Conservation (phyloP, 2,113 vertebrate genomes). For the Heterotis niloticus region DNA sequence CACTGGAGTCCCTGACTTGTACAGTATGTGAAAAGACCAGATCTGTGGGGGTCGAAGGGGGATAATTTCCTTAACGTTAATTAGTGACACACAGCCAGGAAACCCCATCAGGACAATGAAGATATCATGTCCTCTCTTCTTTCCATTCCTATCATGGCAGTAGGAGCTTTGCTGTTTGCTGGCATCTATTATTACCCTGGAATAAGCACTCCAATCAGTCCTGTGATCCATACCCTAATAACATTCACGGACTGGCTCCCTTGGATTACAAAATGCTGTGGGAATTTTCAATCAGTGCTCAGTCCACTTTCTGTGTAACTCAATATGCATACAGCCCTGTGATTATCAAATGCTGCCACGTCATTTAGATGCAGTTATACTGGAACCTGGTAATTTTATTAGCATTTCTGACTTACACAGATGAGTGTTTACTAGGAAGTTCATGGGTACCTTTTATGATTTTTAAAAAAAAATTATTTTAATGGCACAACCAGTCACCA, state of each 20-base stretch:
- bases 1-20: neutral
- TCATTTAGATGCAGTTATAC: neutral
- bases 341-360: neutral
- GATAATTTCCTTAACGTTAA: neutral
- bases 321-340: neutral
- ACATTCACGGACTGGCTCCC: neutral
- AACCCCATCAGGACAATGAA: neutral
- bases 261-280: slow-evolving; percentile 16
- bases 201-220: neutral
- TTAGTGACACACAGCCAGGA: neutral
- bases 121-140: slow-evolving; percentile 6
- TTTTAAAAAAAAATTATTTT: no score
- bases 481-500: no score
- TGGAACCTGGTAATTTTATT: neutral
- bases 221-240: neutral
- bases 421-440: no score
- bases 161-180: neutral
- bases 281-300: slow-evolving; percentile 12
- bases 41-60: neutral
- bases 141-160: slow-evolving; percentile 16
- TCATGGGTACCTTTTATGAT: no score
- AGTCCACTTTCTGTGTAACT: slow-evolving; percentile 4
- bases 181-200: slow-evolving; percentile 5
- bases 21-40: neutral
- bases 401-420: no score